A percentile compares a stretch with the other conserved stretches of the same genome.
These are phyloP conservation scores for Symphodus melops DNA, from an alignment of 2,113 vertebrate genomes.

Conservation along the genomic window DNA sequence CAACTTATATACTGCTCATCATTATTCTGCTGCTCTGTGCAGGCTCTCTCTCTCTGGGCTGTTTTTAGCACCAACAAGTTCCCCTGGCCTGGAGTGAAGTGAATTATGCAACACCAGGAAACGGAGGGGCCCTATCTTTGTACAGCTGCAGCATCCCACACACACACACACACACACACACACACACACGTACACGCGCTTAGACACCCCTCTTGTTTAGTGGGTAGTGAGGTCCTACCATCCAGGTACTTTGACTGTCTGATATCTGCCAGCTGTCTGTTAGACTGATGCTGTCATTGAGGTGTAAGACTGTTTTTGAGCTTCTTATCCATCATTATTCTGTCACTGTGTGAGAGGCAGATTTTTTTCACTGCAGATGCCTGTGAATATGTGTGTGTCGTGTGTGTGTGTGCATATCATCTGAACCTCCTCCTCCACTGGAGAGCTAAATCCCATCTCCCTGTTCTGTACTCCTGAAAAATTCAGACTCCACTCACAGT, in stretches of 20 bases:
- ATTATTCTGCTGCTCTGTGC: slow-evolving; percentile 11
- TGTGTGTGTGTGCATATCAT: not conserved
- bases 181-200: not conserved
- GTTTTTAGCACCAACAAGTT: slow-evolving; percentile 47
- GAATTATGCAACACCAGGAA: slow-evolving; percentile 74
- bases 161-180: slow-evolving; percentile 2
- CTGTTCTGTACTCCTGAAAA: slow-evolving; percentile 48
- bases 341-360: not conserved
- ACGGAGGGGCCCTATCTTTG: slow-evolving; percentile 46
- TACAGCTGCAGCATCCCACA: slow-evolving; percentile 33
- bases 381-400: not conserved
- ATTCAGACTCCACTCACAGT: slow-evolving; percentile 30
- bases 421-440: slow-evolving; percentile 18
- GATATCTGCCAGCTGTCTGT: slow-evolving; percentile 52
- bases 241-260: slow-evolving; percentile 21
- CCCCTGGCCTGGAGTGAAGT: slow-evolving; percentile 54
- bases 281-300: slow-evolving; percentile 32
- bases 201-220: slow-evolving; percentile 14
- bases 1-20: slow-evolving; percentile 8
- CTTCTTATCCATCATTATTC: slow-evolving; percentile 35
- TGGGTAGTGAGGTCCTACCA: slow-evolving; percentile 8
- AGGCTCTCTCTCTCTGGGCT: slow-evolving; percentile 24
- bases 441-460: slow-evolving; percentile 49
- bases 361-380: slow-evolving; percentile 16
- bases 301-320: slow-evolving; percentile 26